Conservation (phyloP, 2,888 invertebrate genomes). For the Helobdella robusta region DNA sequence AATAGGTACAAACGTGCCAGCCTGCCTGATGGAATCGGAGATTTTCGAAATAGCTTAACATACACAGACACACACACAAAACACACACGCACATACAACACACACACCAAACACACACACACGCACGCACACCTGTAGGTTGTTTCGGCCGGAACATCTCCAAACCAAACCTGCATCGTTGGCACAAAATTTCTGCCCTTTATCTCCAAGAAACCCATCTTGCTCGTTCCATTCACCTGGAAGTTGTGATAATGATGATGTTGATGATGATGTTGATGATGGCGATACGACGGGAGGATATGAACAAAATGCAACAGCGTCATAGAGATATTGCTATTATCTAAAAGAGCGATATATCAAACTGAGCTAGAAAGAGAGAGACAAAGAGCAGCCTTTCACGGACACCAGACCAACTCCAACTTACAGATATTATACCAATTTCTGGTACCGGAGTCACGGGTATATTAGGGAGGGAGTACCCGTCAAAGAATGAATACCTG, state of each 20-base stretch:
- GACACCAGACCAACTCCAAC: no score
- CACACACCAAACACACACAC: no score
- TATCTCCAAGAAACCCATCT: slow-evolving; percentile 91
- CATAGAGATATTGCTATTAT: neutral
- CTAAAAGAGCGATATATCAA: no score
- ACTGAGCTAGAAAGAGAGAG: no score
- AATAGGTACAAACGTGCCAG: no score
- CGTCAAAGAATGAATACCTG: slow-evolving; percentile 96
- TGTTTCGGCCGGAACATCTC: slow-evolving; percentile 94
- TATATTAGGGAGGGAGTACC: slow-evolving; percentile 88
- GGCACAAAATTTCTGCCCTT: slow-evolving; percentile 96
- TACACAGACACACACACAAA: no score
- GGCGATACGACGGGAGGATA: no score
- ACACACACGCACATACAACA: no score
- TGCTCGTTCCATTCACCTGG: slow-evolving; percentile 79
- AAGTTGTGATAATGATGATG: slow-evolving; percentile 21
- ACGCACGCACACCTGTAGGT: slow-evolving; percentile 70
- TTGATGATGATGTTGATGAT: no score
- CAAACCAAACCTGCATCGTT: slow-evolving; percentile 85
- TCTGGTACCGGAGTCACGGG: slow-evolving; percentile 95
- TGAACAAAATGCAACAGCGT: neutral
- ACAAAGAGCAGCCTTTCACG: no score
- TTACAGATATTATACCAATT: slow-evolving; percentile 79
- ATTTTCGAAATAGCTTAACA: no score
- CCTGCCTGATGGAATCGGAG: no score